phyloP scores from a whole-genome alignment of 2,797 vertebrate species.

The Brachymystax lenok region DNA sequence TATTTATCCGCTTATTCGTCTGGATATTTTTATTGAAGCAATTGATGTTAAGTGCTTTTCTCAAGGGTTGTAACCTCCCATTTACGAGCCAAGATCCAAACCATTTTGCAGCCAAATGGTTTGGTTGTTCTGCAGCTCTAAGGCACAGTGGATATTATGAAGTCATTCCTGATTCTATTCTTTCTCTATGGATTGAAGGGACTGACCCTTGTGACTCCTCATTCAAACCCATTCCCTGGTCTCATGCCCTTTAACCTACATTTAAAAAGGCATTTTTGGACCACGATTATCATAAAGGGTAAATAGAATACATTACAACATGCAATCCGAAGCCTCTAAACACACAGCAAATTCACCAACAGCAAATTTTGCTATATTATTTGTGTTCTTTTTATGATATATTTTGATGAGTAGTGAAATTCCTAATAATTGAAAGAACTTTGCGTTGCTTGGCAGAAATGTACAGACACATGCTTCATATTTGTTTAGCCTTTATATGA shows the following conservation, averaged over 20 bases:
- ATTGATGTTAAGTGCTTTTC: slow-evolving; percentile 41
- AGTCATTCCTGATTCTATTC: background rate
- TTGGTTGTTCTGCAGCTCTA: background rate
- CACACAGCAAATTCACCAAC: background rate
- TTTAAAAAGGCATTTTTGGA: background rate
- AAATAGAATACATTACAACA: background rate
- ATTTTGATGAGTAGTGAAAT: background rate
- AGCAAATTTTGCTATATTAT: background rate
- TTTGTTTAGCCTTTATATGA: too few species aligned
- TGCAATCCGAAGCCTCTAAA: background rate
- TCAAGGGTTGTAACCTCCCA: slow-evolving; percentile 42
- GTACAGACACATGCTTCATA: background rate
- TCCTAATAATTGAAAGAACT: background rate
- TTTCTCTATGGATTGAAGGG: background rate
- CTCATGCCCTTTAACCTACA: slow-evolving; percentile 11
- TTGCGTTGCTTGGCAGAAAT: background rate
- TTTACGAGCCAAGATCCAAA: slow-evolving; percentile 46
- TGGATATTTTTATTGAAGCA: slow-evolving; percentile 19
- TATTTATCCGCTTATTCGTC: slow-evolving; percentile 5
- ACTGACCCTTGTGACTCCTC: slow-evolving; percentile 3
- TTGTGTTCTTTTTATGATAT: background rate
- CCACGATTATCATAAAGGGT: background rate
- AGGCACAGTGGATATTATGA: background rate
- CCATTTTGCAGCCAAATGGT: slow-evolving; percentile 6
- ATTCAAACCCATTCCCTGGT: slow-evolving; percentile 2